Conservation (phyloP, 2,113 vertebrate species). For the Ascaphus truei region DNA sequence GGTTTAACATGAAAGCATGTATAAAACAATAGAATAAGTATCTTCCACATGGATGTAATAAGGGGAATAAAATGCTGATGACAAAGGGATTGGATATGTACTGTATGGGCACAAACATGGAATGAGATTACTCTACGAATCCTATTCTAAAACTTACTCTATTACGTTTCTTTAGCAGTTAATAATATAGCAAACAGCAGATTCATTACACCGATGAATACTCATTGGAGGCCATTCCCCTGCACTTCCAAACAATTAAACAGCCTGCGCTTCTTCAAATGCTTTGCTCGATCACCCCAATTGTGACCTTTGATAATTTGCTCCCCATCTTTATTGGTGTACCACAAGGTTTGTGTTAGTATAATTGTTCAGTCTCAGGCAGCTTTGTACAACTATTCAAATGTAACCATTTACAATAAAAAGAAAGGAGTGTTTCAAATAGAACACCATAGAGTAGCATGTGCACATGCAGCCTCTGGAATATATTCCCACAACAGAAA, state of each 20-base stretch:
- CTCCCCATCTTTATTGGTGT: neutral
- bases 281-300: neutral
- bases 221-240: neutral
- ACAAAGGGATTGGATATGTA: too few species aligned
- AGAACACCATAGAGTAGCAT: too few species aligned
- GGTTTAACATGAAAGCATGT: too few species aligned
- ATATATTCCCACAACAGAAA: too few species aligned
- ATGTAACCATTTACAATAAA: neutral
- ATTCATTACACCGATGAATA: neutral
- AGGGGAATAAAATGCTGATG: too few species aligned
- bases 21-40: too few species aligned
- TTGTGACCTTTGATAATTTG: slow-evolving; percentile 1
- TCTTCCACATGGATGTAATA: too few species aligned
- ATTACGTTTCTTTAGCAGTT: neutral
- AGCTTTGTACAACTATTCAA: neutral
- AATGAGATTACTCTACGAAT: too few species aligned
- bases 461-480: too few species aligned
- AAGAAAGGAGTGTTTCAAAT: too few species aligned
- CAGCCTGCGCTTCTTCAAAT: neutral
- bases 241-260: neutral
- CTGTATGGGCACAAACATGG: too few species aligned
- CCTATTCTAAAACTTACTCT: too few species aligned
- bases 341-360: neutral
- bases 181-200: neutral
- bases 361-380: neutral